phyloP scores from a whole-genome alignment of 2,113 vertebrate species.

The Bufo bufo region DNA sequence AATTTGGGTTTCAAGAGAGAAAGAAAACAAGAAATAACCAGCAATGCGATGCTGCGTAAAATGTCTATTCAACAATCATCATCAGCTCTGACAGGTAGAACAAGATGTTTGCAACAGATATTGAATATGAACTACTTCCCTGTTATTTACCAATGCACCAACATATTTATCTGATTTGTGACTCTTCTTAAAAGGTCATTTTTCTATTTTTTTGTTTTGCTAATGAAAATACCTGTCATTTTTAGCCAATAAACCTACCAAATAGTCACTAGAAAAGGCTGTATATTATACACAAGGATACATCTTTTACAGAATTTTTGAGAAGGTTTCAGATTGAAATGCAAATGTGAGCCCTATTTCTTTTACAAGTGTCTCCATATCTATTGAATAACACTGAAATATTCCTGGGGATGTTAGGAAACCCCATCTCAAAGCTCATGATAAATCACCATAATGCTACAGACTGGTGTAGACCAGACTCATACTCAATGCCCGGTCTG shows the following conservation, averaged over 20 bases:
- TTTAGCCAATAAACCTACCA: constrained; percentile 19
- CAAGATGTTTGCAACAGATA: constrained; percentile 70
- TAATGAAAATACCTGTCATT: constrained; percentile 51
- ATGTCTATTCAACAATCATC: constrained; percentile 69
- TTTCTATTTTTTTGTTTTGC: constrained; percentile 50
- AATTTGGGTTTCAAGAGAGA: constrained; percentile 67
- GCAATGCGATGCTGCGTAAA: constrained; percentile 60
- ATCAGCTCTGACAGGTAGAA: constrained; percentile 71
- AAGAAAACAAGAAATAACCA: constrained; percentile 71
- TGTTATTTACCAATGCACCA: constrained; percentile 59
- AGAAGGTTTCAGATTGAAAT: not conserved
- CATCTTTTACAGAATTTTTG: not conserved
- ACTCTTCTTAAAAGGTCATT: constrained; percentile 55
- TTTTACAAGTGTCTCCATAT: not conserved
- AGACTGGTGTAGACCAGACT: not conserved
- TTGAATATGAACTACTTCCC: constrained; percentile 62
- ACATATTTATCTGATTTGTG: constrained; percentile 63
- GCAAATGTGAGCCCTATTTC: not conserved
- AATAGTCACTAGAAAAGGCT: not conserved
- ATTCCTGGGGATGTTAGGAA: not conserved
- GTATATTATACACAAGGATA: not conserved
- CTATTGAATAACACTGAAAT: not conserved
- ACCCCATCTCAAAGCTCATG: not conserved
- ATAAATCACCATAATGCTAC: not conserved
- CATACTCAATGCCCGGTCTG: not conserved